Base-by-base conservation (phyloP, 2,888 invertebrate species). In the Drosophila niveifrons region DNA sequence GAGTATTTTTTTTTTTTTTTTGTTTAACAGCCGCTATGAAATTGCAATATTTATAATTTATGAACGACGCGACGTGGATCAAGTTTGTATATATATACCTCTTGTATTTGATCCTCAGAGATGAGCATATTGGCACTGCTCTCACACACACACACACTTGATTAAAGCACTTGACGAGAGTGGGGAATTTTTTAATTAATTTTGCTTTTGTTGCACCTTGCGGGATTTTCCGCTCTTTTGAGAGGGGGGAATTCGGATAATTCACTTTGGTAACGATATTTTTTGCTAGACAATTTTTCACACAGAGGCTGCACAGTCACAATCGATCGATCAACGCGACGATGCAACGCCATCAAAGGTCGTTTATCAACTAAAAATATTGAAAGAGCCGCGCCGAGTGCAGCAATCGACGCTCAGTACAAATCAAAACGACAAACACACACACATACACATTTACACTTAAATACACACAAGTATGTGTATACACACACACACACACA, bases 281-380 rank as follows among this genome's bases (percentile, higher is more conserved):
- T 53, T 55, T 50, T 51, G 31, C 50, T 41, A 52, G 8, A 13
- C 8, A 31, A 55, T 43, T 17, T 18, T 55, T 66, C 29, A 62
- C 52, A 9, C 63, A 69, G 51, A 69, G 51, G 41, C 50, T 59
- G 47, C 63, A 59, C 63, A 59, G 63, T 43, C 72, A 72, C 72
- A n/a, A 64, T 65, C 73, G 75, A 80, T 80, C 69, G 88, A 90
- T 86, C 78, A 88, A 77, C 78, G 89, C 77, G 61, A 84, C 90
- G 91, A 91, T 91, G 90, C 89, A 87, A 81, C 88, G 88, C 89
- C 91, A 91, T 90, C 91, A 91, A 91, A 89, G 89, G 90, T 90
- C 88, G 90, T 89, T 90, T 90, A 91, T 92, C 91, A 88, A 92
- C 92, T 92, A 90, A 92, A 92, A 90, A 90, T 91, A 88, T 85